These are phyloP conservation scores for Electrophaes corylata DNA, from an alignment of 2,888 invertebrate genomes.

Conservation along the genomic window DNA sequence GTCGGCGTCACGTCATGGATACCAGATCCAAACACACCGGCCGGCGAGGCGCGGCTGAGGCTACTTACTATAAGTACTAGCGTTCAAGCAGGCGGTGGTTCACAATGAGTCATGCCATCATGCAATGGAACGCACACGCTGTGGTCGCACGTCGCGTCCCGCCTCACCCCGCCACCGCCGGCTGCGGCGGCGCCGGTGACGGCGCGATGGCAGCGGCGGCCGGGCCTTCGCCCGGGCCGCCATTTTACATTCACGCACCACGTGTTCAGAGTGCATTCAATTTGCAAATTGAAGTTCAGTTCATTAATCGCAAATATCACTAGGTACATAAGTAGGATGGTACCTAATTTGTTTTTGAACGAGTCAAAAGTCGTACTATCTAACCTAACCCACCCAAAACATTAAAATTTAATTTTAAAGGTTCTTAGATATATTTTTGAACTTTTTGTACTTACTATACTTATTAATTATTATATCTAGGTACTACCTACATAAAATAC, in stretches of 20 bases:
- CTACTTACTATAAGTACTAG: too few relatives aligned
- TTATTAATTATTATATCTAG: too few relatives aligned
- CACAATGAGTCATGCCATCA: conserved; percentile 10
- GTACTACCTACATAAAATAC: background rate
- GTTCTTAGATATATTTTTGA: too few relatives aligned
- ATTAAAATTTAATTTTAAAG: too few relatives aligned
- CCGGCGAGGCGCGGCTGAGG: conserved; percentile 3
- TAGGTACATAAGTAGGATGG: background rate
- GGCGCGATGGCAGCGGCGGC: background rate
- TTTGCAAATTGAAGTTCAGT: conserved; percentile 30
- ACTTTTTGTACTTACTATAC: too few relatives aligned
- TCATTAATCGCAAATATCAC: background rate
- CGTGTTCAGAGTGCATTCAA: conserved; percentile 67
- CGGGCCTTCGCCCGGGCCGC: conserved; percentile 47
- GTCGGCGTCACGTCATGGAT: background rate
- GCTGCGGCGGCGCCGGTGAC: background rate
- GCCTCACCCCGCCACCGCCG: background rate
- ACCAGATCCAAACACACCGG: conserved; percentile 3
- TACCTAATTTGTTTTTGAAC: too few relatives aligned
- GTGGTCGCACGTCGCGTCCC: background rate
- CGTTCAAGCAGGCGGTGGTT: background rate
- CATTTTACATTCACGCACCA: conserved; percentile 77
- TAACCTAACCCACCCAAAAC: too few relatives aligned
- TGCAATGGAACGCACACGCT: conserved; percentile 15
- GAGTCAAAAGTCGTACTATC: too few relatives aligned